phyloP scores from a whole-genome alignment of 2,113 vertebrate species.

The Falco punctatus region DNA sequence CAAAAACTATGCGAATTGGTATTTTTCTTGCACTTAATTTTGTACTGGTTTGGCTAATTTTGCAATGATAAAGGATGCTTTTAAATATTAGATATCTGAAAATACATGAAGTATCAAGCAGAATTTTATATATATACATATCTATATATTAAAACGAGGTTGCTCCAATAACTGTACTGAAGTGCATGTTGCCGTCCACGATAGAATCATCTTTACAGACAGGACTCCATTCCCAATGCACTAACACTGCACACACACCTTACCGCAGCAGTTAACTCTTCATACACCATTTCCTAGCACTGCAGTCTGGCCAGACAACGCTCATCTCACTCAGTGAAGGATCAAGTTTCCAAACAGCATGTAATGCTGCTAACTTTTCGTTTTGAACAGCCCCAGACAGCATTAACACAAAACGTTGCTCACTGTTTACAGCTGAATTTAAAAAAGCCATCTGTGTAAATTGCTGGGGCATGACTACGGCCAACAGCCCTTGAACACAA shows the following conservation, averaged over 20 bases:
- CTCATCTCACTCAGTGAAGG: background rate
- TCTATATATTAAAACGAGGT: background rate
- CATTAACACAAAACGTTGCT: background rate
- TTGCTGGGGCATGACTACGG: background rate
- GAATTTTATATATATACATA: background rate
- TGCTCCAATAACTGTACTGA: background rate
- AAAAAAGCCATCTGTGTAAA: background rate
- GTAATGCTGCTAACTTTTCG: background rate
- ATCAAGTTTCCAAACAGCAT: background rate
- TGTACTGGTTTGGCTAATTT: conserved; percentile 50
- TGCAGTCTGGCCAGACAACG: background rate
- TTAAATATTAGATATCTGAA: conserved; percentile 28
- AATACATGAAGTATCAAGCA: background rate
- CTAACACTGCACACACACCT: background rate
- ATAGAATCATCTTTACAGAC: background rate
- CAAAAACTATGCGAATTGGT: background rate
- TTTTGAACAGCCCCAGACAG: rapidly evolving
- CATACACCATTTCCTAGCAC: background rate
- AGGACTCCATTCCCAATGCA: background rate
- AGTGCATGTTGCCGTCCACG: background rate
- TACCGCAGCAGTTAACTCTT: background rate
- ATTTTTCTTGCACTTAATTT: conserved; percentile 57
- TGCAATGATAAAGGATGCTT: conserved; percentile 56
- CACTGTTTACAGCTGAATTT: background rate
- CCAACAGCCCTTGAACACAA: background rate